Evolutionary conservation across 2,888 invertebrate species (phyloP).

Genomic region (Nephrotoma guestfalica): DNA sequence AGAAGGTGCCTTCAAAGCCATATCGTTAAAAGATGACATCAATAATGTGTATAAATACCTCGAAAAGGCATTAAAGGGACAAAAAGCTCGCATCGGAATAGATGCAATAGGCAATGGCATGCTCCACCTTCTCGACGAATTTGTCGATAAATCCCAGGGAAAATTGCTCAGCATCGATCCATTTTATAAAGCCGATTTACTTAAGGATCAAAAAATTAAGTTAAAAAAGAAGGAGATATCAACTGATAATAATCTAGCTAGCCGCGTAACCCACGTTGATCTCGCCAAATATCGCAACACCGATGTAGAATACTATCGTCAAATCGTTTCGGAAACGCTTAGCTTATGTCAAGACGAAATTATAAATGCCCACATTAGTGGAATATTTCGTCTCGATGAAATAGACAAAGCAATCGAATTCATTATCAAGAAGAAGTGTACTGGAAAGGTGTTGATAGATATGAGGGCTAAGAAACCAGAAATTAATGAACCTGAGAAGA

Average conservation of each 20-base stretch:
- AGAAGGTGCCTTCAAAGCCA: constrained; percentile 47
- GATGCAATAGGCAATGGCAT: constrained; percentile 48
- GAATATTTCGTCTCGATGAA: constrained; percentile 38
- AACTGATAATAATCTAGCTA: constrained; percentile 17
- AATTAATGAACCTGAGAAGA: background rate
- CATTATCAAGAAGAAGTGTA: constrained; percentile 39
- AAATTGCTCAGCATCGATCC: constrained; percentile 5
- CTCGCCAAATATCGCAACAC: constrained; percentile 35
- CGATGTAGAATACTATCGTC: constrained; percentile 39
- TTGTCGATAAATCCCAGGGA: constrained; percentile 16
- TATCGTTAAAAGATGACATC: constrained; percentile 36
- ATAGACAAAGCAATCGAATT: constrained; percentile 45
- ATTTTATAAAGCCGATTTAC: background rate
- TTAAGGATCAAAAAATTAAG: constrained; percentile 28
- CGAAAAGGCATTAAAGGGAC: constrained; percentile 38
- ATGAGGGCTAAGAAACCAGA: constrained; percentile 13
- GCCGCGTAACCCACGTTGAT: constrained; percentile 34
- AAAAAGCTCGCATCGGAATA: constrained; percentile 47
- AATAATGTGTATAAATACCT: constrained; percentile 39
- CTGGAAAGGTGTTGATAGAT: constrained; percentile 43
- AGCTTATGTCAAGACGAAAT: constrained; percentile 44
- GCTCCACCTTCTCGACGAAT: constrained; percentile 39
- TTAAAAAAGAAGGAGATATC: constrained; percentile 25
- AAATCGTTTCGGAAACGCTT: constrained; percentile 40
- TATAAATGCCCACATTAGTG: constrained; percentile 42